Evolutionary conservation across 2,797 vertebrate genomes (phyloP).

Genomic region (Poeciliopsis infans): DNA sequence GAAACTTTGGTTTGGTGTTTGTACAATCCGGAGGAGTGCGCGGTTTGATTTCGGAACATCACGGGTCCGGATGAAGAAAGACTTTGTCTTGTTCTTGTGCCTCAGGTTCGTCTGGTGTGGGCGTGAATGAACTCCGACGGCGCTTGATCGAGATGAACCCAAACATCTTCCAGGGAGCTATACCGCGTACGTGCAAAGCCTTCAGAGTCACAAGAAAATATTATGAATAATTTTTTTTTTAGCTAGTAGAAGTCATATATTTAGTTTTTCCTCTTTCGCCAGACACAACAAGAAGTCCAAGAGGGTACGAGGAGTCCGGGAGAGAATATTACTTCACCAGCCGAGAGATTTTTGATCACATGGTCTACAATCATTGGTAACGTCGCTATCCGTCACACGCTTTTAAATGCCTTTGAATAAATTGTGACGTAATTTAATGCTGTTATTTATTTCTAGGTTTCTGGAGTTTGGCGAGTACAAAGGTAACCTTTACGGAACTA

Average conservation of each 20-base stretch:
- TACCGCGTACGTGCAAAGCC: conserved; percentile 84
- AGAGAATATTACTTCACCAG: conserved; percentile 93
- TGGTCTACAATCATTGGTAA: conserved; percentile 90
- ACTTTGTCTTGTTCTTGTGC: not conserved
- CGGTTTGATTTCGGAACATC: not conserved
- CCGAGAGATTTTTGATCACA: conserved; percentile 90
- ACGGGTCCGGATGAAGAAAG: not conserved
- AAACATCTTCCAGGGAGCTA: conserved; percentile 84
- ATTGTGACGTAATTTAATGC: not conserved
- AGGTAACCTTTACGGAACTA: conserved; percentile 92
- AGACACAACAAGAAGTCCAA: conserved; percentile 92
- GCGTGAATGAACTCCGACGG: conserved; percentile 92
- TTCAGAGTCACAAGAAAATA: not conserved
- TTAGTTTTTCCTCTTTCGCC: not conserved
- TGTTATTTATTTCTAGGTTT: conserved; percentile 79
- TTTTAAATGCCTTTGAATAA: not conserved
- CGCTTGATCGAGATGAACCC: conserved; percentile 88
- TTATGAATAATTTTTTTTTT: not conserved
- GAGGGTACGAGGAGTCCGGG: conserved; percentile 89
- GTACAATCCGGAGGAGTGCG: not conserved
- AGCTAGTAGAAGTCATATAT: not conserved
- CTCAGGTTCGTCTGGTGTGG: conserved; percentile 91
- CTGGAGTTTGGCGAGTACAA: conserved; percentile 92
- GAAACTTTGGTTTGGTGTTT: not conserved
- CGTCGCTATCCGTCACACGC: not conserved